Evolutionary conservation across 2,113 vertebrate genomes (phyloP).

Genomic region (Serinus canaria): DNA sequence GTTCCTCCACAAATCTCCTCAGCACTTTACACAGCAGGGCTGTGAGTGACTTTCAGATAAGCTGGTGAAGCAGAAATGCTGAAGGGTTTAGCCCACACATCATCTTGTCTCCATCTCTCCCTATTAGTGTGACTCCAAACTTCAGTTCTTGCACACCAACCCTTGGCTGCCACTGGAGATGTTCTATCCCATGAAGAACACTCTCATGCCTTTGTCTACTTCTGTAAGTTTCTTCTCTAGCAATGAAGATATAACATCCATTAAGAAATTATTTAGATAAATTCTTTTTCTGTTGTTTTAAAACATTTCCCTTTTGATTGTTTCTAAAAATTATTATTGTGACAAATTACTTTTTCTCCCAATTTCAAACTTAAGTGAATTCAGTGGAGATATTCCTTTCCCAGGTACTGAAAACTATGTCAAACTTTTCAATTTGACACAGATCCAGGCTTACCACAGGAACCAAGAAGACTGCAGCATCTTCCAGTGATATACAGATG

Average conservation of each 20-base stretch:
- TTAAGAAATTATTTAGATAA: background rate
- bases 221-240: background rate
- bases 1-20: background rate
- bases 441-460: background rate
- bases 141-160: background rate
- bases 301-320: background rate
- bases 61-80: background rate
- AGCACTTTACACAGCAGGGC: background rate
- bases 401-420: background rate
- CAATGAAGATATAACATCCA: background rate
- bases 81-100: background rate
- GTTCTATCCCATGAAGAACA: background rate
- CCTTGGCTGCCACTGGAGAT: background rate
- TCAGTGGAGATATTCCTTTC: background rate
- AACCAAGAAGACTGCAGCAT: background rate
- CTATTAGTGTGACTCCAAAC: background rate
- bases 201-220: background rate
- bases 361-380: background rate
- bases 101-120: background rate
- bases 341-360: background rate
- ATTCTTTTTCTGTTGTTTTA: background rate
- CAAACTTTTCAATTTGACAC: background rate
- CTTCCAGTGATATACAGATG: background rate
- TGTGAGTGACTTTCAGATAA: background rate
- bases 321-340: background rate